Base-by-base conservation (phyloP, 1,140 invertebrate genomes). In the Phortica variegata region DNA sequence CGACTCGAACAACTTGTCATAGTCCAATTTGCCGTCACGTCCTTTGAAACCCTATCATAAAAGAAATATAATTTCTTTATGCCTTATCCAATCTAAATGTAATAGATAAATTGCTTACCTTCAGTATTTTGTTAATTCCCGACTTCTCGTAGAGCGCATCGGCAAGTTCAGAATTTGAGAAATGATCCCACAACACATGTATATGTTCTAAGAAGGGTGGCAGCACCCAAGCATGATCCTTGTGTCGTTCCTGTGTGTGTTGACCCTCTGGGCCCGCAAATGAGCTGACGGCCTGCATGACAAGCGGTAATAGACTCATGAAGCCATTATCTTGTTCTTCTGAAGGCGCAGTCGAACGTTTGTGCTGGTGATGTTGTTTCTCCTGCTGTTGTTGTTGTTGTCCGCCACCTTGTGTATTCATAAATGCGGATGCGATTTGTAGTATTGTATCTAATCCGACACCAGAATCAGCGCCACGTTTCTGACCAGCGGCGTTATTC, bases 151-250 rank as follows among this genome's bases (percentile, higher is more conserved):
- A 87, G 2, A 90, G 60, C 0, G 84, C 82, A 56, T 83, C 84
- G 1, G 87, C 88, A 0, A 90, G 74, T 54, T 90, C 87, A 0
- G 88, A 90, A 63, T 86, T 85, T 4, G 86, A 84, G 61, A 90
- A 90, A 36, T 89, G 82, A 50, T 90, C 87, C 83, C 87, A 89
- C 58, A 87, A 83, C 1, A 89, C 73, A 60, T 89, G 87, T 1
- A 84, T 55, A 43, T 85, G 86, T 58, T 89, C 88, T 29, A 91
- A 57, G 57, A 89, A 80, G 0, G 88, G 88, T 1, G 88, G 87
- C 49, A 90, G 72, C 52, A 85, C 84, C 75, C 83, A 83, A 0
- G 84, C 82, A 46, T 89, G 87, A n/a, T 81, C 84, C n/a, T 72
- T 75, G 52, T 89, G 86, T 18, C 83, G 82, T 31, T 84, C 81